Base-by-base conservation (phyloP, 2,113 vertebrate genomes). In the Ibidorhyncha struthersii region DNA sequence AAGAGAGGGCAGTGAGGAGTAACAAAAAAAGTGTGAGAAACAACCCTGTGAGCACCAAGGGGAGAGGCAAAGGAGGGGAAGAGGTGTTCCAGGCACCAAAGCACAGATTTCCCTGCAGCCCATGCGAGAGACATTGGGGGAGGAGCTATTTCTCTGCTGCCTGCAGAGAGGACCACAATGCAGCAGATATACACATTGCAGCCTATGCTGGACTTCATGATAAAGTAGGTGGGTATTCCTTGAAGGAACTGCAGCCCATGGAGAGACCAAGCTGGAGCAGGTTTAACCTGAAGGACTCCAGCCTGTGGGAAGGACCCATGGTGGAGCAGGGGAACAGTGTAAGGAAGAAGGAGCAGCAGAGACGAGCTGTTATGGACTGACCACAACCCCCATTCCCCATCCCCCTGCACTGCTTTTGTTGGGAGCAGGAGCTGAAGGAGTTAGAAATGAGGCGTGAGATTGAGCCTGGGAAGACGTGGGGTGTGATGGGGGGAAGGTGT, bases 91-190 rank as follows among this genome's bases (percentile, higher is more conserved):
- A 62, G 22, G 32, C 23, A 25, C 8, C 11, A 38, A 6, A 62
- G 21, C n/a, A 69, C 27, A 62, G 22, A 50, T 50, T 25, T 50
- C 49, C 49, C 49, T 50, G 49, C 22, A 63, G 13, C 16, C 30
- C 7, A 5, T 8, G 7, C 14, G 14, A 45, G 10, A 55, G 11
- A 56, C 1, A 2, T n/a, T 3, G 1, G 7, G 16, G 3, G 3
- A 61, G n/a, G 17, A 74, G 8, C 6, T 73, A 17, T 63, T 63
- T 80, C 23, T 74, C 16, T 38, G 4, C 23, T 50, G 11, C 12
- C 18, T 40, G 26, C 0, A 1, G 20, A 53, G 4, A 34, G 6
- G 3, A 34, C 14, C 30, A n/a, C 0, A 5, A n/a, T 23, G 2
- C 8, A 66, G 12, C 14, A 66, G 8, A 23, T 30, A 25, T 4